A percentile compares a stretch with the other conserved stretches of the same genome.
Evolutionary conservation across 1,140 invertebrate species (phyloP).

Genomic region (Calliopsis andreniformis): DNA sequence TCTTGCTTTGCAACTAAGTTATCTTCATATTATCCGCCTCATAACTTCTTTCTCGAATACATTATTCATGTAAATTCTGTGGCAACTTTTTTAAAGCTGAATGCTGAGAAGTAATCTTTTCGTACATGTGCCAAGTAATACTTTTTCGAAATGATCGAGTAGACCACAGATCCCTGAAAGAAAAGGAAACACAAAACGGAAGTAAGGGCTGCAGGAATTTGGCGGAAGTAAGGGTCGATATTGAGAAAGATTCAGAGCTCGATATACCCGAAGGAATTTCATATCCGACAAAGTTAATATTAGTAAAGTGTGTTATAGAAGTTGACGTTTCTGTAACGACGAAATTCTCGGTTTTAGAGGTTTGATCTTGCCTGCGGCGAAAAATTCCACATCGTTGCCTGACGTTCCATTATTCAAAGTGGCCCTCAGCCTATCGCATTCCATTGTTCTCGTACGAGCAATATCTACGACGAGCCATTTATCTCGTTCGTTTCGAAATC

Average conservation of each 20-base stretch:
- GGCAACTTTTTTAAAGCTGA: too few relatives aligned
- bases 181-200: too few relatives aligned
- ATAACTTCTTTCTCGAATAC: too few relatives aligned
- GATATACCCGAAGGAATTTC: background rate
- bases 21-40: too few relatives aligned
- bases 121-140: too few relatives aligned
- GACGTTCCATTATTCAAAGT: background rate
- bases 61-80: too few relatives aligned
- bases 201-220: too few relatives aligned
- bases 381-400: constrained; percentile 30
- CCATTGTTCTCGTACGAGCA: background rate
- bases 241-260: background rate
- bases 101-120: too few relatives aligned
- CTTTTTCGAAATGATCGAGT: too few relatives aligned
- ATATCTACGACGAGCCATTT: constrained; percentile 17
- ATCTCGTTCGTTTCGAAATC: constrained; percentile 27
- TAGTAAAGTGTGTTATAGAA: background rate
- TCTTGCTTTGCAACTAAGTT: too few relatives aligned
- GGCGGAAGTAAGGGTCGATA: background rate
- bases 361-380: background rate
- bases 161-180: too few relatives aligned
- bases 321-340: background rate
- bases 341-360: background rate
- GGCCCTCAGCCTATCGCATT: background rate
- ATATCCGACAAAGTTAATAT: background rate